Evolutionary conservation across 2,113 vertebrate genomes (phyloP), one percentile per base, ranked within the genome.

Genomic region (Sterna hirundo): DNA sequence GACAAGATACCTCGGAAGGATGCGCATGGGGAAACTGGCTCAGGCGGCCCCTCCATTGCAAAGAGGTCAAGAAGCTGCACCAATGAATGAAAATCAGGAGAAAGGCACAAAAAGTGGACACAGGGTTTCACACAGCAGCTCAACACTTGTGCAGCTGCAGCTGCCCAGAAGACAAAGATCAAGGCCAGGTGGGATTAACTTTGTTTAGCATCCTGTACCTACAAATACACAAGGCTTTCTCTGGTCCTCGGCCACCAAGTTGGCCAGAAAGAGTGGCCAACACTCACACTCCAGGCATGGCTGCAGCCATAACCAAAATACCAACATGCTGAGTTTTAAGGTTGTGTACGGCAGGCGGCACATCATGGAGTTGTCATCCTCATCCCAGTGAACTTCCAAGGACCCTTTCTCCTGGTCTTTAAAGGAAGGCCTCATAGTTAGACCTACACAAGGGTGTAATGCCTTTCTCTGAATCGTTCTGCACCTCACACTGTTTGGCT

Each of bases 361-460:
- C 77, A 17, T 2, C 6, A 21, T 0, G 26, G 11, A 13, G 25
- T 27, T 36, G 27, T 3, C 32, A 74, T 0, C 32, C 51, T 80
- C 74, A 42, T 5, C 65, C 51, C 6, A 38, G 40, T 26, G 5
- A 76, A 32, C 29, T 55, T 11, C 38, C n/a, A 75, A 30, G 36
- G 32, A 51, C 46, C 17, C 15, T 0, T 75, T 17, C 21, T 82
- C 30, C 42, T 46, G 30, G 9, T 34, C 7, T 47, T 34, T 65
- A 83, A 51, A 52, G 34, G 6, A 47, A 83, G 16, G 12, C 16
- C 36, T 87, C 55, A 18, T 12, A 64, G 18, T 32, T 5, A 81
- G 44, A 87, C 21, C 34, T 20, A 36, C 47, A 78, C 21, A 88
- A 83, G 16, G 36, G 25, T 7, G 49, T 55, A 47, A 40, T 23